Base-by-base conservation (phyloP, 2,113 vertebrate genomes). In the Lophius piscatorius region DNA sequence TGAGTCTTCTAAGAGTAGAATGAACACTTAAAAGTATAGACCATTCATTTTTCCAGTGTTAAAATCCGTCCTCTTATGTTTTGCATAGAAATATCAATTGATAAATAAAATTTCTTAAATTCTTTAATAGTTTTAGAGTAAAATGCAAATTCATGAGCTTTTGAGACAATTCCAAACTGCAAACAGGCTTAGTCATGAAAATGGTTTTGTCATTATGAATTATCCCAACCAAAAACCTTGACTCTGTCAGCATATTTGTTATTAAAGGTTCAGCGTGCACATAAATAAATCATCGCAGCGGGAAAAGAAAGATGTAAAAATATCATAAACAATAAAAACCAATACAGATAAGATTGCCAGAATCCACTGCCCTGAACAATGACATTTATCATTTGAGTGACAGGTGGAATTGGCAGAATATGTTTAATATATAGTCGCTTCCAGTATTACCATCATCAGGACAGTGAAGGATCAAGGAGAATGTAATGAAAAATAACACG, bases 1-100 rank as follows among this genome's bases (percentile, higher is more conserved):
- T 98, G 64, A 84, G 59, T 12, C 1, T 5, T 2, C 29, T 10
- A 8, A 31, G 29, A 31, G n/a, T n/a, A n/a, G n/a, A n/a, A n/a
- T n/a, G n/a, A n/a, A n/a, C n/a, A n/a, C n/a, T n/a, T n/a, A n/a
- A n/a, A n/a, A n/a, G n/a, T n/a, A n/a, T n/a, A n/a, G n/a, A n/a
- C n/a, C n/a, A n/a, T n/a, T n/a, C n/a, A n/a, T n/a, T n/a, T n/a
- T n/a, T n/a, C n/a, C n/a, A n/a, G n/a, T n/a, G n/a, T n/a, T n/a
- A n/a, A n/a, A n/a, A n/a, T n/a, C n/a, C n/a, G n/a, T n/a, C n/a
- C n/a, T n/a, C n/a, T n/a, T n/a, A n/a, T n/a, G n/a, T n/a, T n/a
- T n/a, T n/a, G n/a, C n/a, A n/a, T n/a, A n/a, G n/a, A n/a, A n/a
- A n/a, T n/a, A n/a, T n/a, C n/a, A n/a, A n/a, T n/a, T n/a, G n/a